Evolutionary conservation across 2,888 invertebrate species (phyloP), one percentile per base, ranked within the genome.

Genomic region (Nudaria mundana): DNA sequence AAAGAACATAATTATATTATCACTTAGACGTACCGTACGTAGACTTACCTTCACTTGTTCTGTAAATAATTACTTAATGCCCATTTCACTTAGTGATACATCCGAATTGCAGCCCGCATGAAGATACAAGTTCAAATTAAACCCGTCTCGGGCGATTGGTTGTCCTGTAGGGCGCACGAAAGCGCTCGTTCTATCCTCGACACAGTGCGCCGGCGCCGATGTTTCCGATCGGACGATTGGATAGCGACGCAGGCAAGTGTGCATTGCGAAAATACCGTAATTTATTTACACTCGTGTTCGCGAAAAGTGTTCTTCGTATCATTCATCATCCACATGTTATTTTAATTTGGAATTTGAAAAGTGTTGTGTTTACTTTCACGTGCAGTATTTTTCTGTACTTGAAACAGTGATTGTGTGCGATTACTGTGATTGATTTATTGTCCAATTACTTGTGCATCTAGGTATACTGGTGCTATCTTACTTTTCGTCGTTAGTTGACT

Each of bases 101-200:
- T 65, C 62, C 58, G 58, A 75, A 75, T 75, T 56, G 73, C 75
- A 76, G 72, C 79, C 73, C 71, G 75, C 63, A 63, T 71, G 62
- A 52, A 66, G 68, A 72, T 73, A 69, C 71, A 81, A 80, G 76
- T 81, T 81, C 76, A 74, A 80, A 79, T 78, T 78, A 76, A 79
- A 75, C 66, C 54, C 56, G 66, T 66, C n/a, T n/a, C 64, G 51
- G 49, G 31, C 54, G 52, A 35, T 57, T 30, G 38, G 40, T 59
- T 45, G 66, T 66, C 70, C 68, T 65, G 64, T 56, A 54, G 52
- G 53, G 56, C 58, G 50, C 46, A 38, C 46, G 46, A n/a, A n/a
- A n/a, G n/a, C 55, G 47, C 56, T 38, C 40, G 18, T 44, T 16
- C 50, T 3, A 18, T 48, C 48, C 49, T 54, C 47, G 36, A 33